A percentile compares a stretch with the other conserved stretches of the same genome.
Evolutionary conservation across 2,113 vertebrate species (phyloP).

Genomic region (Bubo blakistoni): DNA sequence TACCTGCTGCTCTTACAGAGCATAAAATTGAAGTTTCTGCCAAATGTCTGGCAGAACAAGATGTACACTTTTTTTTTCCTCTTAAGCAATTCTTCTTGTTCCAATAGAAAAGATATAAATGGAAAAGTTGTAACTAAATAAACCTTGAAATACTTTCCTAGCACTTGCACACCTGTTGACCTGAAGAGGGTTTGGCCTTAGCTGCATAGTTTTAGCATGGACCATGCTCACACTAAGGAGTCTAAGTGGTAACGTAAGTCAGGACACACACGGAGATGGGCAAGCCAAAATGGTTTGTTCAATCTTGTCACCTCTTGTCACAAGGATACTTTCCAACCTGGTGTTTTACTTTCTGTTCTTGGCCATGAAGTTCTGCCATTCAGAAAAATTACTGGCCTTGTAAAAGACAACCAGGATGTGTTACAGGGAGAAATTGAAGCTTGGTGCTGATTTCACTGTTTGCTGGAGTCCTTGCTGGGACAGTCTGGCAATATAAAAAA

Average conservation of each 20-base stretch:
- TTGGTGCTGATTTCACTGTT: not conserved
- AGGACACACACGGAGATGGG: not conserved
- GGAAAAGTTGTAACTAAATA: not conserved
- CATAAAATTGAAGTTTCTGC: not conserved
- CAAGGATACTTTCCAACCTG: not conserved
- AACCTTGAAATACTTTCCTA: not conserved
- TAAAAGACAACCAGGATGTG: not conserved
- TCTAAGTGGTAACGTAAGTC: accelerated
- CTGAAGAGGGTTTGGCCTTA: not conserved
- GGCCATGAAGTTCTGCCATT: not conserved
- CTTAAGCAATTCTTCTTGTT: not conserved
- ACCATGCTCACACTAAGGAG: accelerated
- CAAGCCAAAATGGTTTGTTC: not conserved
- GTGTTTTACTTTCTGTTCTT: not conserved
- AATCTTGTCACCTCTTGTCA: not conserved
- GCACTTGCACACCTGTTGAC: not conserved
- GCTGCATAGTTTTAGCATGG: not conserved
- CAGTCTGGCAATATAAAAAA: not conserved
- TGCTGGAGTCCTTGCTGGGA: not conserved
- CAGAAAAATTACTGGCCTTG: not conserved
- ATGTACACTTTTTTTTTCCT: not conserved
- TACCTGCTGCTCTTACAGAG: not conserved
- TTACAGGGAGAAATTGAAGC: not conserved
- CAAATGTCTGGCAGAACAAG: not conserved
- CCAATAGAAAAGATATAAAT: not conserved